Percentiles rank a stretch among this genome's conserved stretches.
These are phyloP conservation scores for Eilema depressum DNA, from an alignment of 2,888 invertebrate species.

Conservation along the genomic window DNA sequence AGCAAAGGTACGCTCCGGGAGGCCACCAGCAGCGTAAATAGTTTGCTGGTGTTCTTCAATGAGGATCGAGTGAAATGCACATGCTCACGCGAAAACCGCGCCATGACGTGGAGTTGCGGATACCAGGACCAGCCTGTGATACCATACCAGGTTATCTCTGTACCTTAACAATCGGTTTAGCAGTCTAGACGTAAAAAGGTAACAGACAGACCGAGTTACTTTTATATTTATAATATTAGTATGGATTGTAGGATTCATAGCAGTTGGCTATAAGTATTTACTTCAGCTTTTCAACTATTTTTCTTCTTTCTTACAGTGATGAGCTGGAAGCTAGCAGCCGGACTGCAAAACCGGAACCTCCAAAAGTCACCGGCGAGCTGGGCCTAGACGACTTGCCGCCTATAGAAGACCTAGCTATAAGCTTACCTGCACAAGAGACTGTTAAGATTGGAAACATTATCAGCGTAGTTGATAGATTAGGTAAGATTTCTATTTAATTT, in stretches of 20 bases:
- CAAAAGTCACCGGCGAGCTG: constrained; percentile 86
- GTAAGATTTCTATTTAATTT: constrained; percentile 68
- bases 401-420: constrained; percentile 93
- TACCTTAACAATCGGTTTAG: not conserved
- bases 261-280: not conserved
- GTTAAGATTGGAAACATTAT: constrained; percentile 91
- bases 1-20: too few relatives aligned
- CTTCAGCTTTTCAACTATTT: not conserved
- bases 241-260: too few relatives aligned
- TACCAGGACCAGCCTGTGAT: too few relatives aligned
- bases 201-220: not conserved
- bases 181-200: not conserved
- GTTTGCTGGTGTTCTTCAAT: too few relatives aligned
- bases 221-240: not conserved
- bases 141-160: too few relatives aligned
- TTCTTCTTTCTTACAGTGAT: constrained; percentile 64
- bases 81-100: too few relatives aligned
- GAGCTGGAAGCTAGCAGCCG: constrained; percentile 62
- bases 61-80: too few relatives aligned
- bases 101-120: too few relatives aligned
- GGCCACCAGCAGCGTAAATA: too few relatives aligned
- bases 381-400: constrained; percentile 91
- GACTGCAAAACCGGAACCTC: constrained; percentile 64
- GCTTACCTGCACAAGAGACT: constrained; percentile 92
- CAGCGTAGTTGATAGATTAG: constrained; percentile 91